Conservation (phyloP, 92 coral and sea anemone species). For the Desmophyllum pertusum region DNA sequence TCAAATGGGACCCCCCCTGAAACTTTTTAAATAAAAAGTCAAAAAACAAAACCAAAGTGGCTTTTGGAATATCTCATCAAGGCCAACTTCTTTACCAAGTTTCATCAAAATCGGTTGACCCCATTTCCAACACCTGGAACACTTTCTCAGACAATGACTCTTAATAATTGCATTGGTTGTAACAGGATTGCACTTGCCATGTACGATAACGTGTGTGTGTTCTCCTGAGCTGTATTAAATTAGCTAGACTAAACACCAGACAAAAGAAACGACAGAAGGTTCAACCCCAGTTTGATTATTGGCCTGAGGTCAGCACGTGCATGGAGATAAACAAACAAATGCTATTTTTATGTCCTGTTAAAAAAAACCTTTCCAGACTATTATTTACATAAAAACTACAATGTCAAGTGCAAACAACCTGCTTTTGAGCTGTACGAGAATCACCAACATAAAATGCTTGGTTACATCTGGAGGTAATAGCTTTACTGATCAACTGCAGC, state of each 20-base stretch:
- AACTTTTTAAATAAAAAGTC: no score
- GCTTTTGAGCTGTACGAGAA: not conserved
- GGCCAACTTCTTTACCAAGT: no score
- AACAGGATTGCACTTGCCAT: no score
- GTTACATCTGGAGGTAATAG: not conserved
- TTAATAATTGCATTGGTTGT: no score
- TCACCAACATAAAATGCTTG: not conserved
- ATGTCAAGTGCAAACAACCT: not conserved
- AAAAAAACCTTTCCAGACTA: slow-evolving; percentile 32
- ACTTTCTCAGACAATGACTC: no score
- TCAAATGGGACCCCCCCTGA: no score
- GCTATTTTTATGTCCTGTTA: not conserved
- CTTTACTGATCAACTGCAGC: not conserved
- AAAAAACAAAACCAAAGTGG: no score
- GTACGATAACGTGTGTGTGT: not conserved
- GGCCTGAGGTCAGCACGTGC: slow-evolving; percentile 63
- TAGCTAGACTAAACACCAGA: slow-evolving; percentile 13
- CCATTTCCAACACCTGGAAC: no score
- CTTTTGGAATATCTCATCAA: no score
- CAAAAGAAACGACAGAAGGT: slow-evolving; percentile 18
- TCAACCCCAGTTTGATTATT: slow-evolving; percentile 16
- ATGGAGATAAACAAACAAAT: slow-evolving; percentile 38
- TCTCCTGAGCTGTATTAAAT: not conserved
- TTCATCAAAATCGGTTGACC: no score
- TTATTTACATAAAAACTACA: slow-evolving; percentile 25